phyloP scores from a whole-genome alignment of 1,140 invertebrate species.

The Pseudomyrmex pallidus region DNA sequence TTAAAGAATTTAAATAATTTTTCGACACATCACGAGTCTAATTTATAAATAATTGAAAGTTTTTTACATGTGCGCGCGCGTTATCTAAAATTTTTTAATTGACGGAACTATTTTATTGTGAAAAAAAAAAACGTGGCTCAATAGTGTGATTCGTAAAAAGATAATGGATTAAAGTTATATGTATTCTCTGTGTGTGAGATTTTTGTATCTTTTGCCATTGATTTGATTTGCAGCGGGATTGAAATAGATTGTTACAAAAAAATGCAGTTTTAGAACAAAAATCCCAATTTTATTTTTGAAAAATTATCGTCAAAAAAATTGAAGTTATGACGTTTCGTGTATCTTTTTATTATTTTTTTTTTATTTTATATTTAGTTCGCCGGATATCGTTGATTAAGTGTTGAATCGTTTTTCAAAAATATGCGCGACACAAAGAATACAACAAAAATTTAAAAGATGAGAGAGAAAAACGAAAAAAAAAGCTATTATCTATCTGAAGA shows the following conservation, averaged over 20 bases:
- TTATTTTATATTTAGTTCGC: no score
- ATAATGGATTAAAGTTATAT: background rate
- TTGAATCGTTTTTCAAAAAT: no score
- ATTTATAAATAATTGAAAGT: background rate
- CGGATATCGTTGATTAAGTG: no score
- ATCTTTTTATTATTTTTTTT: no score
- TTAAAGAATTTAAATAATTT: no score
- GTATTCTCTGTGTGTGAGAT: background rate
- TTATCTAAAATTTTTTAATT: background rate
- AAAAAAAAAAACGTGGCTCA: background rate
- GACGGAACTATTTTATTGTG: background rate
- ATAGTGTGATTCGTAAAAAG: background rate
- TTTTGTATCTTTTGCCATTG: background rate
- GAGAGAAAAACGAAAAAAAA: background rate
- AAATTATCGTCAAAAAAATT: no score
- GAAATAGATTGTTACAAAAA: slow-evolving; percentile 4
- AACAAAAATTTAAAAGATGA: background rate
- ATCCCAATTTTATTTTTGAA: background rate
- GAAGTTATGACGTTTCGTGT: no score
- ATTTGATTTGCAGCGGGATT: background rate
- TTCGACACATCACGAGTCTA: no score
- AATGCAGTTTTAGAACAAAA: background rate
- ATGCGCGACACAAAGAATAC: background rate
- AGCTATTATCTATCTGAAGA: background rate
- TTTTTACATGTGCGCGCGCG: background rate